Evolutionary conservation across 2,888 invertebrate genomes (phyloP), one percentile per base, ranked within the genome.

Genomic region (Agrochola lota): DNA sequence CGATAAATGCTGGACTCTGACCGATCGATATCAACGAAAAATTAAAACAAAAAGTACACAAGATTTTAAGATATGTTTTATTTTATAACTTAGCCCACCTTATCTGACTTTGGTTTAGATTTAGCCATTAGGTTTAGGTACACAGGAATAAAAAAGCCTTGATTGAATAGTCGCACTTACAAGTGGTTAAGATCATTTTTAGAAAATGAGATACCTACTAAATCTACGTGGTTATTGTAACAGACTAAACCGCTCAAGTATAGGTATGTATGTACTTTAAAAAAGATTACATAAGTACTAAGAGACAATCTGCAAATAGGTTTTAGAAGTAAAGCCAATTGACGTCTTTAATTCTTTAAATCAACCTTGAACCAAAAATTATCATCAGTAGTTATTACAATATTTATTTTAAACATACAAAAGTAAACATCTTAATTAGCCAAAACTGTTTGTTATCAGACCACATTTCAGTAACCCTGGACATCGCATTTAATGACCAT

Each of bases 401-500:
- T 20, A 52, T 20, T 52, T 52, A 52, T 52, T 30, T 12, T 17
- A 5, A 23, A 40, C n/a, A n/a, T 26, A 26, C 15, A 75, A 62
- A 55, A 35, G 35, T 35, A 35, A 72, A 82, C 4, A 59, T 55
- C 72, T 78, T 85, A 73, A 85, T 86, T 85, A 87, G 63, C 77
- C n/a, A 70, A 76, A 86, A 83, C 74, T 76, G 72, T 83, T 76
- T 46, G 59, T 80, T 85, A 88, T 88, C 85, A 80, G 74, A 78
- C 69, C 78, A 86, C 86, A 82, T 88, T 77, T 82, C 83, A 74
- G 69, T 85, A 81, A 81, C 86, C 82, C 68, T 68, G 71, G 23
- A 77, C 57, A 68, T 75, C 66, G 52, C 52, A 69, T 87, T 85
- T 89, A 89, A 90, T 87, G 84, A 85, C 82, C 87, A 80, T 85